phyloP scores from a whole-genome alignment of 1,140 invertebrate genomes.

The Grapholita molesta region DNA sequence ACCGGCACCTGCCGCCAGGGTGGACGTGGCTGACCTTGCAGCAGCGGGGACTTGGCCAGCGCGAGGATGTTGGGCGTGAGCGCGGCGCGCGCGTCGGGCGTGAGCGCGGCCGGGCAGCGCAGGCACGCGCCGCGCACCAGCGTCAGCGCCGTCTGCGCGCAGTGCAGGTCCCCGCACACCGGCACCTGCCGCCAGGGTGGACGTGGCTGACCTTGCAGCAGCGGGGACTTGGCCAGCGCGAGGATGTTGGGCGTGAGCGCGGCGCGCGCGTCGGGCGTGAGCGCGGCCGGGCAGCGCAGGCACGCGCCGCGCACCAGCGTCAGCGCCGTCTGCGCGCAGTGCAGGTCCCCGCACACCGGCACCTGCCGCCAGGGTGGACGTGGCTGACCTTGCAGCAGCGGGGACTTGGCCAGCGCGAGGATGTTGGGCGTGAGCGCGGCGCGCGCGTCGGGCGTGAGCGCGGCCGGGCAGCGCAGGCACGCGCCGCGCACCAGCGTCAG shows the following conservation, averaged over 20 bases:
- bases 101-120: slow-evolving; percentile 83
- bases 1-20: too few relatives aligned
- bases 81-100: slow-evolving; percentile 78
- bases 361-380: too few relatives aligned
- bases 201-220: slow-evolving; percentile 78
- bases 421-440: slow-evolving; percentile 84
- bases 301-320: slow-evolving; percentile 88
- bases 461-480: slow-evolving; percentile 83
- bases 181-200: too few relatives aligned
- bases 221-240: slow-evolving; percentile 81
- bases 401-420: slow-evolving; percentile 79
- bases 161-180: slow-evolving; percentile 95
- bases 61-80: slow-evolving; percentile 84
- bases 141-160: slow-evolving; percentile 93
- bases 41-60: slow-evolving; percentile 83
- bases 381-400: slow-evolving; percentile 81
- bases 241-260: slow-evolving; percentile 84
- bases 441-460: slow-evolving; percentile 81
- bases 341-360: slow-evolving; percentile 93
- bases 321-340: slow-evolving; percentile 95
- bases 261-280: slow-evolving; percentile 80
- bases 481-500: slow-evolving; percentile 88
- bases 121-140: slow-evolving; percentile 87
- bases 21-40: slow-evolving; percentile 72
- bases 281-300: slow-evolving; percentile 82